A percentile compares a stretch with the other conserved stretches of the same genome.
Conservation (phyloP, 2,888 invertebrate genomes). For the Eupeodes luniger region DNA sequence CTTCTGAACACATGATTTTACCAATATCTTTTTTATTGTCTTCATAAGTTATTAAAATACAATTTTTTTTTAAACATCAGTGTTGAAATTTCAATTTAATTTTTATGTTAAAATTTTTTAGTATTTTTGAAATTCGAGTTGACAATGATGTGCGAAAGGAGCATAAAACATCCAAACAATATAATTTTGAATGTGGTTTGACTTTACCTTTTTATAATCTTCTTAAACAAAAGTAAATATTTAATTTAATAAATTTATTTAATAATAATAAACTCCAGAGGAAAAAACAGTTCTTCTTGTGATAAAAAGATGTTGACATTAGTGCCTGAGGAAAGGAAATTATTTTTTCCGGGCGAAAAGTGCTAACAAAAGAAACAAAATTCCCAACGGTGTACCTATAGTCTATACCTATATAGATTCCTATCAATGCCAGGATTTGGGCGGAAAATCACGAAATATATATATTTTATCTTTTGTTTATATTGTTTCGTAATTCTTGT, state of each 20-base stretch:
- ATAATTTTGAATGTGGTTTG: too few species aligned
- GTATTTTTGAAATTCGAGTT: too few species aligned
- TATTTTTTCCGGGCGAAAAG: not conserved
- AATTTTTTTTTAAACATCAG: too few species aligned
- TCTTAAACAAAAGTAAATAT: not conserved
- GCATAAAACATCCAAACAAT: too few species aligned
- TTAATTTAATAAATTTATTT: conserved; percentile 19
- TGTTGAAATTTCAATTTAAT: too few species aligned
- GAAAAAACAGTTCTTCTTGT: not conserved
- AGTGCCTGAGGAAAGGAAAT: conserved; percentile 1
- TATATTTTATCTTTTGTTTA: conserved; percentile 20
- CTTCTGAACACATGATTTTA: too few species aligned
- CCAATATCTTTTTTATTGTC: too few species aligned
- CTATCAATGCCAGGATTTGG: conserved; percentile 31
- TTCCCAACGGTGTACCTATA: not conserved
- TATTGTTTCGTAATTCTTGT: conserved; percentile 15
- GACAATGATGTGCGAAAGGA: too few species aligned
- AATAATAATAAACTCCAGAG: not conserved
- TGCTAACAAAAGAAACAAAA: conserved; percentile 3
- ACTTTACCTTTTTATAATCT: not conserved
- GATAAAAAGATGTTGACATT: conserved; percentile 14
- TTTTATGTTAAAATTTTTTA: too few species aligned
- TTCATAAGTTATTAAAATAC: too few species aligned
- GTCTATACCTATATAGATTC: conserved; percentile 1
- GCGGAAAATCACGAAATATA: conserved; percentile 15